Evolutionary conservation across 2,113 vertebrate genomes (phyloP), one percentile per base, ranked within the genome.

Genomic region (Pelecanoides urinatrix): DNA sequence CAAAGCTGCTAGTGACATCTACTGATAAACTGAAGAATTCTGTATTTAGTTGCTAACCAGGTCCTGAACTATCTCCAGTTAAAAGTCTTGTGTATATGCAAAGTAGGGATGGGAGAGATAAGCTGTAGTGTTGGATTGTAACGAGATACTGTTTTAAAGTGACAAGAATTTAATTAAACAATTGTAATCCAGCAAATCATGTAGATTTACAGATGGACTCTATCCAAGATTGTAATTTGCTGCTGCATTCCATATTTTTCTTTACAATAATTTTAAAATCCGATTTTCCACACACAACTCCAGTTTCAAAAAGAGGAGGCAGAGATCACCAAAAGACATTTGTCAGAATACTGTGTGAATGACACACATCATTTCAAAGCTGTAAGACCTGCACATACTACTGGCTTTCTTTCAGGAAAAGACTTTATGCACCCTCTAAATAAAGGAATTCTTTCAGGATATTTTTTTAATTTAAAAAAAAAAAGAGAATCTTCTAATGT

Each of bases 1-100:
- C 59, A 88, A 78, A 84, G 71, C 55, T 88, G 63, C 40, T 77
- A 96, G 79, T 93, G 96, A 94, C 95, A 96, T 59, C 93, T 96
- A 92, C 72, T 71, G 94, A 93, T 67, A 72, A 85, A 86, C 12
- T n/a, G 38, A 79, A 75, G 92, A 94, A 94, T 34, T 68, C 27
- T n/a, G 8, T 30, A 45, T 72, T 85, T 62, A 32, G 55, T 7
- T 88, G 29, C 56, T 56, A 86, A 44, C 14, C 17, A 26, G 34
- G 11, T 84, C 30, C 55, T 44, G 14, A 92, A 66, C 23, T 38
- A 65, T 12, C 9, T 58, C 63, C 40, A 91, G 29, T 19, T 74
- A 77, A 38, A 81, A 47, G 9, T 36, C 25, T 65, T 30, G 6
- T 3, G 2, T 19, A 38, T 21, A 71, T 5, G 18, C 40, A 86